Base-by-base conservation (phyloP, 1,140 invertebrate species). In the Globodera ellingtonae region DNA sequence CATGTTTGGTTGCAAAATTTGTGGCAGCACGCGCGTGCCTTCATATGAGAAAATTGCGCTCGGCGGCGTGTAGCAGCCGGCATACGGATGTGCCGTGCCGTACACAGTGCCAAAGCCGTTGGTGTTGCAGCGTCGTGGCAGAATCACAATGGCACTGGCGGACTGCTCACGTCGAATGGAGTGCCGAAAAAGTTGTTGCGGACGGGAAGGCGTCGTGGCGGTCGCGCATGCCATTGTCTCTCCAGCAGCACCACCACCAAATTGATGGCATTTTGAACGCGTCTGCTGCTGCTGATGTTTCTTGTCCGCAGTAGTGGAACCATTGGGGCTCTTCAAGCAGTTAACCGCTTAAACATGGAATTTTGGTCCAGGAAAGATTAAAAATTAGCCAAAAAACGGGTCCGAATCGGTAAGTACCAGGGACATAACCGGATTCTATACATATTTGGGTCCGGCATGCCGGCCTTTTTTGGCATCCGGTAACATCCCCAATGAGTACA, bases 101-200 rank as follows among this genome's bases (percentile, higher is more conserved):
- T 62, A 62, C 56, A 62, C 13, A 13, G 76, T 65, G 76, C 48
- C 13, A 50, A 78, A 46, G n/a, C n/a, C 44, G 73, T 9, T 15
- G 15, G n/a, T 13, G 70, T 62, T 35, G 50, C 13, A 44, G 52
- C 74, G 15, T 2, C 56, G 76, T 80, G 50, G 15, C 24, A 72
- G 71, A 15, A 79, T 62, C 69, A 52, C 65, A 48, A 70, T 81
- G 47, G 78, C 78, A 67, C 78, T 81, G 7, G 79, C 79, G 7
- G 79, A 80, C 7, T 80, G 79, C 18, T 80, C 62, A 9, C 79
- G 78, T 9, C 79, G 79, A 9, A 79, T 46, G 7, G 46, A 72
- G 44, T 79, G 79, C 21, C 69, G 78, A 24, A 48, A n/a, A 24
- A 7, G 18, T n/a, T 8, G 8, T 44, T 21, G 71, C 7, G 21